Evolutionary conservation across 2,113 vertebrate species (phyloP), one percentile per base, ranked within the genome.

Genomic region (Pan paniscus): DNA sequence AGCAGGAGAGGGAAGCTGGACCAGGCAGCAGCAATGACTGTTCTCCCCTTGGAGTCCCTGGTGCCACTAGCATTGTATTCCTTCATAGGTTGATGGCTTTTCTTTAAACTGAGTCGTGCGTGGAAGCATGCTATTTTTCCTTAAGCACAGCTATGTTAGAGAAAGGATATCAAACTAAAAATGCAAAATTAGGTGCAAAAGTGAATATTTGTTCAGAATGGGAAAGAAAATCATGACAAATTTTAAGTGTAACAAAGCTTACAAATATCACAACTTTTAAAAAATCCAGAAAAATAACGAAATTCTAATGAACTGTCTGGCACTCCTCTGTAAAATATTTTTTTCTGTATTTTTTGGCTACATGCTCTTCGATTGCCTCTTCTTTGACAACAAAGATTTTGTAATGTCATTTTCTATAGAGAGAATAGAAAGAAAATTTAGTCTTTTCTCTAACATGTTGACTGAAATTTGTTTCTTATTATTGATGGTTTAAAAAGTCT

Each of bases 381-480:
- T 94, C 52, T 75, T 93, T 35, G 57, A 83, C 76, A 80, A 90
- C 30, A 95, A 81, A 90, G 89, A 48, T 70, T 93, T 75, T 67
- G 7, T 88, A 64, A 91, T 90, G 23, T 64, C 73, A 30, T 75
- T 96, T 93, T 85, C 48, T n/a, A 1, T n/a, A 72, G 40, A 87
- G 35, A 92, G 16, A 73, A 89, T 48, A 89, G 86, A 75, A 93
- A 68, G 81, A 80, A 46, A 90, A 94, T 96, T 93, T 90, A 96
- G 81, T 84, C 75, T 94, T 94, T 89, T 12, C 70, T 96, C 48
- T 90, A 46, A 43, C 17, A 52, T 57, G 57, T 89, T 92, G 88
- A 89, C 43, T 95, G 59, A 92, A 84, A 79, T 78, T 35, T 83
- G 30, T 61, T 78, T 64, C 67, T 23, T 43, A 23, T 43, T 38